Evolutionary conservation across 2,797 vertebrate genomes (phyloP), one percentile per base, ranked within the genome.

Genomic region (Rhinophrynus dorsalis): DNA sequence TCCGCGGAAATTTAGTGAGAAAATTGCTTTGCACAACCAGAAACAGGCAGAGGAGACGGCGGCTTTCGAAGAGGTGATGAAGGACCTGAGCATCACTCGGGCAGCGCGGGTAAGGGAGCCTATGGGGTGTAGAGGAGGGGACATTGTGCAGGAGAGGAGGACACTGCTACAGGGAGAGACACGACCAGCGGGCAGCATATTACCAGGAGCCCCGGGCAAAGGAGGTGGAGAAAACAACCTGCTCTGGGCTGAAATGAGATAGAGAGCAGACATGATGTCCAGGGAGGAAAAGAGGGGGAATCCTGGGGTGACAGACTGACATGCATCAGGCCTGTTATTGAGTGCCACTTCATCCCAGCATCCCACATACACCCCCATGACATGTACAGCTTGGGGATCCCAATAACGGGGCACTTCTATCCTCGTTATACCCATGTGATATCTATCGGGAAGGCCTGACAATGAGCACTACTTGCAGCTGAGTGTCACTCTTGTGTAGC

Each of bases 1-100:
- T 95, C 96, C 95, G 82, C 94, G 95, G 85, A 97, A 97, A 96
- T 98, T 98, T 86, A 97, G 96, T 92, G 96, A 98, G 88, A 98
- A 98, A 91, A 98, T 98, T 82, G 95, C 95, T 73, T 84, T 98
- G 86, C 96, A 97, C 83, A 97, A 94, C 80, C 95, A 97, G 84
- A 97, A 96, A 79, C 96, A 98, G 88, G 96, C 96, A 60, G 96
- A 98, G 86, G 96, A 97, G 87, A 97, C 95, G 0, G 96, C 96
- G 26, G 95, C 96, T 60, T 98, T 98, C 77, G 95, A 98, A 83
- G 96, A 98, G 84, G 95, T 97, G 81, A 98, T 97, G 94, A 98
- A 96, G 77, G 96, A 98, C 86, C 74, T 97, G 80, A 95, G 95
- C 86, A 93, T 96, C 79, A 98, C 94, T 78, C 90, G 95, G 79